These are phyloP conservation scores for Triplophysa bombifrons DNA, from an alignment of 2,797 vertebrate genomes.

Conservation along the genomic window DNA sequence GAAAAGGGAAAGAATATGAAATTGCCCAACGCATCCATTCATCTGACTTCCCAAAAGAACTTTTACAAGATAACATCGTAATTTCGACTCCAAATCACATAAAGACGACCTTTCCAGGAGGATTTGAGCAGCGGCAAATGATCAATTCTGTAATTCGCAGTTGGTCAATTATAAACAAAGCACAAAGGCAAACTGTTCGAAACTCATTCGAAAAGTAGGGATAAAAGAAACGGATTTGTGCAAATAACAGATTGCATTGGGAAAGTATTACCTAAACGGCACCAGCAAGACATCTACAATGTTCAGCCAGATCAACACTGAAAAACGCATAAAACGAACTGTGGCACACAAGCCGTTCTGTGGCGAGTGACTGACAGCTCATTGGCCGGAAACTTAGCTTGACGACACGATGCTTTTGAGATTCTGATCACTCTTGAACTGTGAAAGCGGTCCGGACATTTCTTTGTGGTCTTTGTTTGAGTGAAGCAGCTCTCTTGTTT, in stretches of 20 bases:
- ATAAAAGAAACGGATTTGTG: not conserved
- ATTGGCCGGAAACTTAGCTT: constrained; percentile 18
- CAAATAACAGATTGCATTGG: constrained; percentile 4
- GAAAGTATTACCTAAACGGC: constrained; percentile 17
- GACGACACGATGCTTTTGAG: constrained; percentile 45
- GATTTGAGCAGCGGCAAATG: not conserved
- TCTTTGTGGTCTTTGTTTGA: constrained; percentile 41
- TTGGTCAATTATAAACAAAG: not conserved
- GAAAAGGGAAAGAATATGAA: not conserved
- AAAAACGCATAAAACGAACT: constrained; percentile 15
- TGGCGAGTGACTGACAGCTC: constrained; percentile 21
- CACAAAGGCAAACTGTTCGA: not conserved
- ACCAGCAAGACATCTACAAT: constrained; percentile 38
- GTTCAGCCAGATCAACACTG: constrained; percentile 34
- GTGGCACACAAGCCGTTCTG: constrained; percentile 19
- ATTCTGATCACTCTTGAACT: constrained; percentile 59
- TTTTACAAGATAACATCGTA: not conserved
- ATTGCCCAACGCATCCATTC: not conserved
- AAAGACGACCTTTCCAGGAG: not conserved
- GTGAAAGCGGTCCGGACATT: constrained; percentile 34
- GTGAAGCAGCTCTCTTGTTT: constrained; percentile 13
- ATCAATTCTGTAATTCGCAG: not conserved
- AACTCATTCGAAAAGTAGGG: not conserved
- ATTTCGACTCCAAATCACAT: not conserved
- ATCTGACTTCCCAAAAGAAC: not conserved